Conservation (phyloP, 2,888 invertebrate species). For the Acrobasis suavella region DNA sequence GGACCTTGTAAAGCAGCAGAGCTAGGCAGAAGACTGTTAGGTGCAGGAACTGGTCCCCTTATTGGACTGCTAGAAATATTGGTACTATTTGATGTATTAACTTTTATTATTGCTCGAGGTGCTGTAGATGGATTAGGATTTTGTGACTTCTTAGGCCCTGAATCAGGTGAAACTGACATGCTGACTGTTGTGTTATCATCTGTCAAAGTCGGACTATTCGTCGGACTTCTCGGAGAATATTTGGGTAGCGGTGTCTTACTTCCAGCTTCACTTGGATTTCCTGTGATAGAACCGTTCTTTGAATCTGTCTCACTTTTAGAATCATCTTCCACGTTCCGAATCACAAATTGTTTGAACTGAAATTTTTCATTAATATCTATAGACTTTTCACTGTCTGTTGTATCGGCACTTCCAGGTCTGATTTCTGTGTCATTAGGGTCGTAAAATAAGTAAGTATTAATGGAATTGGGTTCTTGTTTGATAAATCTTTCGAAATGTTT, state of each 20-base stretch:
- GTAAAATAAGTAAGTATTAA: slow-evolving; percentile 37
- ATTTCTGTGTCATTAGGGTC: not conserved
- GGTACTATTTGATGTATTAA: not conserved
- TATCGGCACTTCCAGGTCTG: not conserved
- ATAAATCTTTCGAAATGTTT: slow-evolving; percentile 53
- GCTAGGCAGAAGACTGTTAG: not conserved
- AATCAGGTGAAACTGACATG: not conserved
- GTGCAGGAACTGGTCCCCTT: not conserved
- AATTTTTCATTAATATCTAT: slow-evolving; percentile 4
- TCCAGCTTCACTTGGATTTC: not conserved
- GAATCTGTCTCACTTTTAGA: not conserved
- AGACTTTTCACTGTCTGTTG: not conserved
- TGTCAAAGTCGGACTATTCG: not conserved
- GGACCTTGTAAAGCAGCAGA: not conserved
- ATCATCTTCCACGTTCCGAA: slow-evolving; percentile 7
- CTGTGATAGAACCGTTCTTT: not conserved
- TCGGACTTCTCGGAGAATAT: slow-evolving; percentile 6
- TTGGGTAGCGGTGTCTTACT: not conserved
- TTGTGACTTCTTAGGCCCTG: not conserved
- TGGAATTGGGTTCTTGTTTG: slow-evolving; percentile 36
- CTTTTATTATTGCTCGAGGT: not conserved
- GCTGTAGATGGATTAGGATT: not conserved
- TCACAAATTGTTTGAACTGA: slow-evolving; percentile 4
- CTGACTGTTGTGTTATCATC: not conserved
- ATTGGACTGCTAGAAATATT: slow-evolving; percentile 1